Evolutionary conservation across 2,888 invertebrate species (phyloP).

Genomic region (Agonopterix arenella): DNA sequence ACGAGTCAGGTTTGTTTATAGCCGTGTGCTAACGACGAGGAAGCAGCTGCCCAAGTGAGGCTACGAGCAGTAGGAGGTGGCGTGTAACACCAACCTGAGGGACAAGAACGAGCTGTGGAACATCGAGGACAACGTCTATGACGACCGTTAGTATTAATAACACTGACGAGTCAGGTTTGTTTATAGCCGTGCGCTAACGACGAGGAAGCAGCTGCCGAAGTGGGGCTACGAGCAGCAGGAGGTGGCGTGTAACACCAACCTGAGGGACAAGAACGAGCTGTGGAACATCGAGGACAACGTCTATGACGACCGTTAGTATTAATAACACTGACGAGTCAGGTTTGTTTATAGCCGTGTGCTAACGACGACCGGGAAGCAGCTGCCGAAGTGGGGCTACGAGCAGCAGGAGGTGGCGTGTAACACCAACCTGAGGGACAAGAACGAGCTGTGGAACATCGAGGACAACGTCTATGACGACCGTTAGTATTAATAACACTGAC

Average conservation of each 20-base stretch:
- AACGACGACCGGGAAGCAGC: too few relatives aligned
- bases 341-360: too few relatives aligned
- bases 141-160: constrained; percentile 80
- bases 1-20: too few relatives aligned
- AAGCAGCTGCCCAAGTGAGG: constrained; percentile 79
- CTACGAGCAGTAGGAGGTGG: constrained; percentile 96
- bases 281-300: constrained; percentile 98
- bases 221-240: constrained; percentile 98
- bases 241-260: constrained; percentile 94
- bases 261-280: constrained; percentile 88
- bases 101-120: constrained; percentile 95
- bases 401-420: constrained; percentile 98
- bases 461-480: constrained; percentile 91
- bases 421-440: constrained; percentile 90
- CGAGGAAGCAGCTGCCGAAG: too few relatives aligned
- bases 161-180: too few relatives aligned
- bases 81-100: constrained; percentile 93
- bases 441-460: constrained; percentile 95
- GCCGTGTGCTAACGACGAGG: too few relatives aligned
- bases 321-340: too few relatives aligned
- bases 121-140: constrained; percentile 93
- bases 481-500: constrained; percentile 60
- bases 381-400: constrained; percentile 88
- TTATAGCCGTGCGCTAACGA: too few relatives aligned
- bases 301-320: constrained; percentile 85